Percentiles rank a stretch among this genome's conserved stretches.
These are phyloP conservation scores for Alouatta palliata DNA, from an alignment of 2,113 vertebrate genomes.

Conservation along the genomic window DNA sequence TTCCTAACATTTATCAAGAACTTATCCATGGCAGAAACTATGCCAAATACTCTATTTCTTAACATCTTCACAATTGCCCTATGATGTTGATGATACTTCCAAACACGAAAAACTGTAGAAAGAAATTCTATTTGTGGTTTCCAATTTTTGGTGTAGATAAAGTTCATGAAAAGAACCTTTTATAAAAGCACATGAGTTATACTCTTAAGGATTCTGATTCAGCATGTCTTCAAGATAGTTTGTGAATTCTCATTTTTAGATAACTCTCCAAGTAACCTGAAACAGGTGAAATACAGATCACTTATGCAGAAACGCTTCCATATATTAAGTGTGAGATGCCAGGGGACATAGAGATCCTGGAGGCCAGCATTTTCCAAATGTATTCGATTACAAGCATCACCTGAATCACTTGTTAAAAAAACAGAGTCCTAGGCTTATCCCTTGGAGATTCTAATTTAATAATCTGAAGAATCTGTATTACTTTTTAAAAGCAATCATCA, in stretches of 20 bases:
- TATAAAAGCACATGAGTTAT: rapidly evolving
- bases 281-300: not conserved
- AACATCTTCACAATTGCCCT: not conserved
- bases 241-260: not conserved
- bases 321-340: not conserved
- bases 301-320: not conserved
- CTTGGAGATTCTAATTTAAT: not conserved
- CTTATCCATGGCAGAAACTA: not conserved
- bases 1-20: not conserved
- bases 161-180: not conserved
- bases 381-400: not conserved
- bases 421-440: not conserved
- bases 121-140: not conserved
- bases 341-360: not conserved
- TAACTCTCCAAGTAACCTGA: not conserved
- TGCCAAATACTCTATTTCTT: not conserved
- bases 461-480: not conserved
- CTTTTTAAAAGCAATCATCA: not conserved
- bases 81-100: not conserved
- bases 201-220: not conserved
- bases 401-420: not conserved
- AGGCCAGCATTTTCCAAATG: not conserved
- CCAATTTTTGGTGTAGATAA: not conserved
- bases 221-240: not conserved
- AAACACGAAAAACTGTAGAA: not conserved